Evolutionary conservation across 2,888 invertebrate genomes (phyloP).

Genomic region (Julus scanicus): DNA sequence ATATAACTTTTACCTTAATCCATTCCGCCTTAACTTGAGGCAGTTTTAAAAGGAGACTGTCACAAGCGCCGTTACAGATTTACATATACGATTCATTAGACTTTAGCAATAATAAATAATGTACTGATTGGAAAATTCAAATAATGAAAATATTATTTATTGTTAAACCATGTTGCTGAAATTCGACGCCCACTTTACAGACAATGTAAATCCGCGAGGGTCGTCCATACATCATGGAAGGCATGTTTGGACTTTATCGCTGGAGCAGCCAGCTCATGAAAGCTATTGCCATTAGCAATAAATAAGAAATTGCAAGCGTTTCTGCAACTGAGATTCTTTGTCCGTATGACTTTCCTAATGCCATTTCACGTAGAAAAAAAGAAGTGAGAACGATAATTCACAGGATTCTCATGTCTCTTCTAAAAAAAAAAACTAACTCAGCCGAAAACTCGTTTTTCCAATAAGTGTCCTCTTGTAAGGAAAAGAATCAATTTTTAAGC

Average conservation of each 20-base stretch:
- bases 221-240: background rate
- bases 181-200: background rate
- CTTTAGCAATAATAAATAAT: too few species aligned
- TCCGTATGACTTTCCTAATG: background rate
- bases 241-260: background rate
- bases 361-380: background rate
- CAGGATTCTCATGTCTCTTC: background rate
- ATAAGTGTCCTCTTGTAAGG: background rate
- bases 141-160: too few species aligned
- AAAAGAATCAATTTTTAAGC: conserved; percentile 32
- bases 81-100: too few species aligned
- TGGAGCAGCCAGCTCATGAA: background rate
- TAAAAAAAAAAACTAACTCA: background rate
- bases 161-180: too few species aligned
- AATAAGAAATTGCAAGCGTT: background rate
- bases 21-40: background rate
- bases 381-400: background rate
- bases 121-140: too few species aligned
- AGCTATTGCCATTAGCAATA: background rate
- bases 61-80: too few species aligned
- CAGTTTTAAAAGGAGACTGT: background rate
- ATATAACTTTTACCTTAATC: background rate
- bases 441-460: background rate
- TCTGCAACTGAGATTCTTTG: background rate
- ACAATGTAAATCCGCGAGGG: background rate